Base-by-base conservation (phyloP, 2,797 vertebrate genomes). In the Oryzias dopingdopingensis region DNA sequence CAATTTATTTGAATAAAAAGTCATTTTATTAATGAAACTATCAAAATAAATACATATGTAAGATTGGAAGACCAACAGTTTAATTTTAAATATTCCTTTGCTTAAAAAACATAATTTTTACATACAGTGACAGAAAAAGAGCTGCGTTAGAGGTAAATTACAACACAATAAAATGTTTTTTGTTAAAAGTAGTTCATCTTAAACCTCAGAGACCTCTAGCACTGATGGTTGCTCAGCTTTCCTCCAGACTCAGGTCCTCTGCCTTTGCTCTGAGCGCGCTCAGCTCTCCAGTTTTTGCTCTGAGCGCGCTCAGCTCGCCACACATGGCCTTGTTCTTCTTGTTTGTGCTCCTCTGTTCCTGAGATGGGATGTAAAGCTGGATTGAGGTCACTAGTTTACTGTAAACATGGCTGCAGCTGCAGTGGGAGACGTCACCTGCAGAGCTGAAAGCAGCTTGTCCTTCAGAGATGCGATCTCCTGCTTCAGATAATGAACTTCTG, bases 391-490 rank as follows among this genome's bases (percentile, higher is more conserved):
- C 2, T 14, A 4, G 6, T 14, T 16, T 4, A n/a, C 49, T 14
- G 13, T 0, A 17, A 13, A 15, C 10, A 23, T 2, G 4, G 22
- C n/a, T 14, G 4, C 41, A 43, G 55, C 42, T 37, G 53, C 3
- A 14, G 0, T 17, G 26, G 16, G 45, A 4, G 49, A 24, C 7
- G 68, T 79, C 47, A 90, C 90, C 70, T 59, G 80, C 8, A 86
- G 89, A 3, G 86, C 79, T 0, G 67, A 50, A 69, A 85, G 86
- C 41, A 93, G 83, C 26, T 92, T 84, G 0, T 89, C 87, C 58
- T 85, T 91, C 59, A 93, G 82, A 23, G 84, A 86, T 4, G 70
- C 72, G 52, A 90, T 79, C 61, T 92, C 85, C 74, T 90, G 91
- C 68, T 89, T 88, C 70, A 91, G 81, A 69, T 82, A 70, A 64